Evolutionary conservation across 2,113 vertebrate genomes (phyloP).

Genomic region (Galbula dea): DNA sequence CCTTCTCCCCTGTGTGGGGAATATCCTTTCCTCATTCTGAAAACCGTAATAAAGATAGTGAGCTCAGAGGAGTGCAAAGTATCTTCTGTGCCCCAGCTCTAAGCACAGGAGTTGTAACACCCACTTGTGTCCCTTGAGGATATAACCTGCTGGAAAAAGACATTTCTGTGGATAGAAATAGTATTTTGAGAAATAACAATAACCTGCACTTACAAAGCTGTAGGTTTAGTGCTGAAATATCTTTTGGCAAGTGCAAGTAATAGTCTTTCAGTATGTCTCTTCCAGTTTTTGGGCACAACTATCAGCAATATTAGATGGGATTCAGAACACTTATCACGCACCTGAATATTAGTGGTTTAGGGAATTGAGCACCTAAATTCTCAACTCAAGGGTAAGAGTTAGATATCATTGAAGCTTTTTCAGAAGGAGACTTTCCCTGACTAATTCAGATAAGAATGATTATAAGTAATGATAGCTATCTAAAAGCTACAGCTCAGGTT

Average conservation of each 20-base stretch:
- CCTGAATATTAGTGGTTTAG: neutral
- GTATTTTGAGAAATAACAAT: neutral
- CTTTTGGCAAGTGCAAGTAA: neutral
- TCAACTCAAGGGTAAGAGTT: neutral
- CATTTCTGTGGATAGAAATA: neutral
- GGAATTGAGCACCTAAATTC: neutral
- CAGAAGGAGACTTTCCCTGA: neutral
- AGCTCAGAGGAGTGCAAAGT: neutral
- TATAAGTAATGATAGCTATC: neutral
- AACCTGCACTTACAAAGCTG: neutral
- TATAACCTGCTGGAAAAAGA: neutral
- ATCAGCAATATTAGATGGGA: neutral
- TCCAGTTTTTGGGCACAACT: neutral
- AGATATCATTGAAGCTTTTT: neutral
- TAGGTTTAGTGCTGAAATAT: neutral
- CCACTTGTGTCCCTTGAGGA: neutral
- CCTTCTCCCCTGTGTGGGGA: accelerated
- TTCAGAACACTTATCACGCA: neutral
- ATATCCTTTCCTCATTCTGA: neutral
- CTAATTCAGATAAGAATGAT: neutral
- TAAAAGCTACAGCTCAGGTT: neutral
- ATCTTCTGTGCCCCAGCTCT: neutral
- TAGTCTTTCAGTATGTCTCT: neutral
- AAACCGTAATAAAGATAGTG: neutral
- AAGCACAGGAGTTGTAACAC: neutral